Evolutionary conservation across 2,113 vertebrate species (phyloP), one percentile per base, ranked within the genome.

Genomic region (Campylorhamphus procurvoides): DNA sequence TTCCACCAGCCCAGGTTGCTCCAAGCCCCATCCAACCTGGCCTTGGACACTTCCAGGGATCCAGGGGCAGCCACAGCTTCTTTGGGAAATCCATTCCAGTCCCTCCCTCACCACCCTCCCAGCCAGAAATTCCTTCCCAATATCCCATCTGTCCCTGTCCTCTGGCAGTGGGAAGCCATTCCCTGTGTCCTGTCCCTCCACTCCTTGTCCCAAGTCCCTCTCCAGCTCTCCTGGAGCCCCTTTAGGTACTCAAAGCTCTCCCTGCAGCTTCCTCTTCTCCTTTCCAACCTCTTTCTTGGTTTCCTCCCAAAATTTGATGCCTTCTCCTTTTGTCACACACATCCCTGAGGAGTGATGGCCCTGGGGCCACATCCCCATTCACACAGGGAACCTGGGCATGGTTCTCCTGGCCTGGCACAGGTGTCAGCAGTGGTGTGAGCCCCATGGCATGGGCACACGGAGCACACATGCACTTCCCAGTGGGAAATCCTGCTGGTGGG

Each of bases 351-450:
- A 33, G 28, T 3, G 3, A 6, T 14, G 47, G 29, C 66, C 33
- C 23, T 2, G 1, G 33, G 16, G 12, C 18, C 0, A 0, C 10
- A 58, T 63, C 64, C 64, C 46, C 64, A 58, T 18, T 25, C 49
- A 3, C 0, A 0, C 27, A 33, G 56, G 13, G 18, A 7, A 18
- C 8, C 56, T 0, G 0, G 6, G 25, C 16, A 20, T 47, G 29
- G 28, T 63, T 31, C 16, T 67, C 16, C 68, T 22, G 60, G 37
- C 11, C 56, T 3, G 4, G 7, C 60, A 8, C 1, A 5, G 62
- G 25, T 4, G 11, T 9, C 81, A 50, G 35, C 6, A 8, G 22
- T 29, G n/a, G 29, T 2, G 29, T 28, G 22, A 59, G 29, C 75
- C 19, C 75, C 68, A 13, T 0, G 14, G 25, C 5, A 12, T 0